These are phyloP conservation scores for Rhimphoctona megacephalus DNA, from an alignment of 2,888 invertebrate species.

Conservation along the genomic window DNA sequence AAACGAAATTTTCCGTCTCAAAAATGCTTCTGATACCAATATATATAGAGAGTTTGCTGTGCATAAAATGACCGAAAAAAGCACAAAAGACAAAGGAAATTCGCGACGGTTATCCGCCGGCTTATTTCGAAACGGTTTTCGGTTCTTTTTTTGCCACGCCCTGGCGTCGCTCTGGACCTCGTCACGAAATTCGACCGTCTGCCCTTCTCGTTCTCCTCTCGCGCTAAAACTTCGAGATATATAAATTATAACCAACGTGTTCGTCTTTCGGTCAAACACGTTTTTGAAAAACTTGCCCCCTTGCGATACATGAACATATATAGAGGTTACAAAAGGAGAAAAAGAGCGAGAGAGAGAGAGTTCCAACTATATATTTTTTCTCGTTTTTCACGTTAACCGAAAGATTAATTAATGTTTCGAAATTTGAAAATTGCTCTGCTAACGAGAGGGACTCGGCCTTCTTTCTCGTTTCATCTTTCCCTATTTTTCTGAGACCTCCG, in stretches of 20 bases:
- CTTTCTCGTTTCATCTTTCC: slow-evolving; percentile 10
- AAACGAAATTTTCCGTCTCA: slow-evolving; percentile 56
- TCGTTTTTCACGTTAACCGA: slow-evolving; percentile 57
- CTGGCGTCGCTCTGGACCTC: slow-evolving; percentile 77
- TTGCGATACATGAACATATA: neutral
- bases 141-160: slow-evolving; percentile 76
- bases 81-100: slow-evolving; percentile 77
- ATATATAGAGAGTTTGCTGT: slow-evolving; percentile 6
- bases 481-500: slow-evolving; percentile 43
- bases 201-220: slow-evolving; percentile 43
- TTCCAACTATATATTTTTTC: neutral
- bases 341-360: slow-evolving; percentile 15
- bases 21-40: slow-evolving; percentile 13
- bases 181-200: slow-evolving; percentile 79
- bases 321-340: neutral
- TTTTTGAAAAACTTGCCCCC: slow-evolving; percentile 56
- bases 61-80: slow-evolving; percentile 43
- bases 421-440: slow-evolving; percentile 65
- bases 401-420: slow-evolving; percentile 68
- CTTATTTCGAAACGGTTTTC: slow-evolving; percentile 63
- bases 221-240: slow-evolving; percentile 66
- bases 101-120: slow-evolving; percentile 76
- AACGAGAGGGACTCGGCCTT: slow-evolving; percentile 52
- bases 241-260: slow-evolving; percentile 57
- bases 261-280: slow-evolving; percentile 49